Conservation (phyloP, 2,113 vertebrate genomes). For the Crypturellus undulatus region DNA sequence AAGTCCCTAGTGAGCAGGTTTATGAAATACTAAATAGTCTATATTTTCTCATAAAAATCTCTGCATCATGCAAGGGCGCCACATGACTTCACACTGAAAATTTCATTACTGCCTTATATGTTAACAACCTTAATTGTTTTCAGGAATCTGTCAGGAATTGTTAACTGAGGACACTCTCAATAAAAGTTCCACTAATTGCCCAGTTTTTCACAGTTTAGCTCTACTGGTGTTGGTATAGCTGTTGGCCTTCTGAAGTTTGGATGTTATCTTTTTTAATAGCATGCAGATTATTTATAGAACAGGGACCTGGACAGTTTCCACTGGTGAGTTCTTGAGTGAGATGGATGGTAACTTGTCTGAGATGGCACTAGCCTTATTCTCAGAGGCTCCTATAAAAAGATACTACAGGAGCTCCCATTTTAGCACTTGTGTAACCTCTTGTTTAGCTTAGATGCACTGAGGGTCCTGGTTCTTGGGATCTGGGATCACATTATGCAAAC, state of each 20-base stretch:
- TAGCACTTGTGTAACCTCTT: constrained; percentile 1
- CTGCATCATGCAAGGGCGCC: not conserved
- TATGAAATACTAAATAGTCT: not conserved
- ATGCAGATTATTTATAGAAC: not conserved
- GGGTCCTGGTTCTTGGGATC: constrained; percentile 8
- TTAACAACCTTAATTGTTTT: constrained; percentile 57
- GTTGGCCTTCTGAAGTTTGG: constrained; percentile 2
- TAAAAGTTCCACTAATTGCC: constrained; percentile 31
- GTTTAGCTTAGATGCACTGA: constrained; percentile 17
- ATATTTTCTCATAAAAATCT: not conserved
- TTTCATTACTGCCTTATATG: constrained; percentile 14
- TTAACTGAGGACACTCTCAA: not conserved
- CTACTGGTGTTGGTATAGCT: not conserved
- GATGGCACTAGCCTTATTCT: not conserved
- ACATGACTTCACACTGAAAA: constrained; percentile 7
- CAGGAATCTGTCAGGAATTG: not conserved
- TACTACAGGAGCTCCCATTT: not conserved
- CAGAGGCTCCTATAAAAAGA: not conserved
- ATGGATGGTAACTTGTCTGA: not conserved
- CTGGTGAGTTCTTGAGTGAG: not conserved
- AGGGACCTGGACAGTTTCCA: not conserved
- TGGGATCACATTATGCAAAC: constrained; percentile 5
- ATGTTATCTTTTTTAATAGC: not conserved
- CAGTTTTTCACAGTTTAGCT: constrained; percentile 4
- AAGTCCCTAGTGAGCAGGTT: constrained; percentile 4